phyloP scores from a whole-genome alignment of 1,140 invertebrate genomes.

The Dufourea novaeangliae region DNA sequence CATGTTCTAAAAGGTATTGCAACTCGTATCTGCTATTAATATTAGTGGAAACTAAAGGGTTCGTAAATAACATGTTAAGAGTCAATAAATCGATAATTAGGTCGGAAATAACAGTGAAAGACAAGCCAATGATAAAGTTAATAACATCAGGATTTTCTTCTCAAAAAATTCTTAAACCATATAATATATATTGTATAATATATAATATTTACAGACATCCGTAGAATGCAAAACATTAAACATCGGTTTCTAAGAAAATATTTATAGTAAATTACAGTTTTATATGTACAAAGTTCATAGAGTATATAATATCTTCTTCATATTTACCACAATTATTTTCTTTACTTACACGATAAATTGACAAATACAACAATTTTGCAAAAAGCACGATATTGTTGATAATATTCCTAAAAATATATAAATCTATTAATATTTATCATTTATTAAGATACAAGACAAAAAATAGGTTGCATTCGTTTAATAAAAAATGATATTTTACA shows the following conservation, averaged over 20 bases:
- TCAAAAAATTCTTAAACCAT: neutral
- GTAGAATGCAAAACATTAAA: no score
- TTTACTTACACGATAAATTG: no score
- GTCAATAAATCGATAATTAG: constrained; percentile 45
- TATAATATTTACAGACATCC: neutral
- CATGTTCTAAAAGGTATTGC: constrained; percentile 42
- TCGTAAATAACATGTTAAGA: constrained; percentile 46
- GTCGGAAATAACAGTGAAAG: constrained; percentile 30
- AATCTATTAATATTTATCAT: neutral
- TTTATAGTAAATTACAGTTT: no score
- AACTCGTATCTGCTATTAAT: constrained; percentile 46
- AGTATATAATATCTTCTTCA: no score
- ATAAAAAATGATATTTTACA: neutral
- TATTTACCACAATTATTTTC: no score
- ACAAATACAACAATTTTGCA: no score
- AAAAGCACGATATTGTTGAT: no score
- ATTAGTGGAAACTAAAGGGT: constrained; percentile 45
- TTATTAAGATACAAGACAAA: neutral
- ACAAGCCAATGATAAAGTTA: constrained; percentile 17
- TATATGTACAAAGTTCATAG: no score
- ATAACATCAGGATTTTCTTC: neutral
- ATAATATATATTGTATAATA: no score
- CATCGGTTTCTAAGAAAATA: no score
- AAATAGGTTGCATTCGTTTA: neutral
- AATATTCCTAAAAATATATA: no score